Evolutionary conservation across 2,113 vertebrate species (phyloP).

Genomic region (Otis tarda): DNA sequence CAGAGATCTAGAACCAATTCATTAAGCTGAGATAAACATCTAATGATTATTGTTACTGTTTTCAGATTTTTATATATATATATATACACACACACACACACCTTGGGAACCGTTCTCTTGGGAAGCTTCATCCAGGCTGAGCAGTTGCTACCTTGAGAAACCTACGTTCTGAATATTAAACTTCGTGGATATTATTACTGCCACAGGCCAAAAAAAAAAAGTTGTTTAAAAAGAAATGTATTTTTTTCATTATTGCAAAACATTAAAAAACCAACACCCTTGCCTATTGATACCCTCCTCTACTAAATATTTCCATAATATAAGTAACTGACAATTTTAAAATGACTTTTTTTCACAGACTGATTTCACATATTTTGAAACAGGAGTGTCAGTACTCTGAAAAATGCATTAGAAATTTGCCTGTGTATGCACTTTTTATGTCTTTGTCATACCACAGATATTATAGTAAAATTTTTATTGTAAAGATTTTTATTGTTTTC

Average conservation of each 20-base stretch:
- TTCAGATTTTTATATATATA: background rate
- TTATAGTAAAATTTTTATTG: background rate
- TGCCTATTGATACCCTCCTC: background rate
- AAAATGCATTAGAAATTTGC: background rate
- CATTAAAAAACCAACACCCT: background rate
- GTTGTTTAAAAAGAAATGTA: background rate
- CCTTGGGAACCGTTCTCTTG: background rate
- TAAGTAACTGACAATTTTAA: background rate
- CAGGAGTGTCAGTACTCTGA: background rate
- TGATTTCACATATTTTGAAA: background rate
- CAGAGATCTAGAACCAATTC: constrained; percentile 14
- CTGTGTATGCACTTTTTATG: background rate
- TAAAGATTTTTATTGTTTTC: background rate
- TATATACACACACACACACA: too few relatives aligned
- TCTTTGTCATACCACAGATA: background rate
- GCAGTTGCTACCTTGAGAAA: constrained; percentile 21
- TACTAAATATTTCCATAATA: background rate
- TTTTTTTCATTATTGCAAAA: background rate
- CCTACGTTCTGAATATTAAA: background rate
- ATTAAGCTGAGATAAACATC: constrained; percentile 3
- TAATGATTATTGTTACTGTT: background rate
- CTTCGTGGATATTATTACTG: background rate
- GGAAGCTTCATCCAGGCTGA: constrained; percentile 20
- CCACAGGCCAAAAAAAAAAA: background rate
- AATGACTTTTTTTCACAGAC: background rate